Percentiles rank a stretch among this genome's conserved stretches.
Conservation (phyloP, 2,888 invertebrate species). For the Exocentrus adspersus region DNA sequence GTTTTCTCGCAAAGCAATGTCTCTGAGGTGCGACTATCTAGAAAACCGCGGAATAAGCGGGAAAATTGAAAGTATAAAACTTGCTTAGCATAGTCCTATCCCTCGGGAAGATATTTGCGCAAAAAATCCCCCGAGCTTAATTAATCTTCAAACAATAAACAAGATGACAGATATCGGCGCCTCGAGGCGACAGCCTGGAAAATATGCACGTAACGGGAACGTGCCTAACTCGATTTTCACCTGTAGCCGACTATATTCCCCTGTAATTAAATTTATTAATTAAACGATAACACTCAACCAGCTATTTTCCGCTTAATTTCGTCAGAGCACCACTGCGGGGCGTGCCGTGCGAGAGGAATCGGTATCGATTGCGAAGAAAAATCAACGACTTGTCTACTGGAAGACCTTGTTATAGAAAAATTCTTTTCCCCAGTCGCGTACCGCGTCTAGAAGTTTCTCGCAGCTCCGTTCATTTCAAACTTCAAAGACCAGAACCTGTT, state of each 20-base stretch:
- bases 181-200: background rate
- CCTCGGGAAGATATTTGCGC: too few relatives aligned
- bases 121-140: background rate
- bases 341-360: too few relatives aligned
- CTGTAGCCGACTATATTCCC: background rate
- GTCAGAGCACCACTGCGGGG: background rate
- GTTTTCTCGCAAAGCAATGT: too few relatives aligned
- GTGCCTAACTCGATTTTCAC: background rate
- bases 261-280: conserved; percentile 3
- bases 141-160: conserved; percentile 1
- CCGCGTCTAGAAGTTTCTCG: too few relatives aligned
- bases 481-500: background rate
- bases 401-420: too few relatives aligned
- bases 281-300: conserved; percentile 2
- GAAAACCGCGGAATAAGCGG: too few relatives aligned
- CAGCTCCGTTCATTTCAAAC: background rate
- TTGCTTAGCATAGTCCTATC: too few relatives aligned
- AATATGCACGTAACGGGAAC: background rate
- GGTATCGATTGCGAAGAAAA: too few relatives aligned
- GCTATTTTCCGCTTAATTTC: background rate
- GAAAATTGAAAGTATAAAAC: too few relatives aligned
- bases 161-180: background rate
- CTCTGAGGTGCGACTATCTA: too few relatives aligned
- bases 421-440: too few relatives aligned
- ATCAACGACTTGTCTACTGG: too few relatives aligned